Evolutionary conservation across 2,113 vertebrate species (phyloP), one percentile per base, ranked within the genome.

Genomic region (Elachura formosa): DNA sequence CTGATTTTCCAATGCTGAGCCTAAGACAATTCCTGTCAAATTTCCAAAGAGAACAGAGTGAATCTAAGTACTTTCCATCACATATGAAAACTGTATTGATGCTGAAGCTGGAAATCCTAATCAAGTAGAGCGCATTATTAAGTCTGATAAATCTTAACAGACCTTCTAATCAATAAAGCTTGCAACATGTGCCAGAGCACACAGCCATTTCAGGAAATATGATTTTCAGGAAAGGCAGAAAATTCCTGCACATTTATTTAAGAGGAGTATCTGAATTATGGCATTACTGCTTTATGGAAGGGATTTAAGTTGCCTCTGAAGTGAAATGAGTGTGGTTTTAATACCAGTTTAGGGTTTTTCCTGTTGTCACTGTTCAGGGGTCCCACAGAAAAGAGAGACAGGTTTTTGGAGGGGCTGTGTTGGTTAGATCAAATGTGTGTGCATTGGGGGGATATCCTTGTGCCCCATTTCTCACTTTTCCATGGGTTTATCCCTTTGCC

Each of bases 81-180:
- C 33, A 25, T 1, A 2, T 22, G 82, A 85, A 62, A 77, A 62
- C 62, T 11, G 18, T 51, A 77, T 87, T 4, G 41, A 54, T 89
- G 89, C 81, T 46, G 63, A 62, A 54, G 75, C 12, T 84, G 78
- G 90, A 92, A 94, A 93, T 88, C 68, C 85, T 94, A 88, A 96
- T 96, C 90, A 94, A 16, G 34, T 80, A 74, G 90, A 91, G 94
- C 93, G 86, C 72, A 73, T 96, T 95, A 82, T 80, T 51, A 25
- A 49, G 79, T 41, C 68, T 88, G 90, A 92, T 96, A 93, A 96
- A 96, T 95, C 94, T 94, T 51, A 83, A 28, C 67, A 58, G 86
- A 67, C 29, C 63, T 71, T 71, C 78, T 90, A 92, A 95, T 95
- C 94, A 83, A 90, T 94, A 69, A 2, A 54, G 64, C 63, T 72